Evolutionary conservation across 2,797 vertebrate genomes (phyloP), one percentile per base, ranked within the genome.

Genomic region (Hirundo rustica): DNA sequence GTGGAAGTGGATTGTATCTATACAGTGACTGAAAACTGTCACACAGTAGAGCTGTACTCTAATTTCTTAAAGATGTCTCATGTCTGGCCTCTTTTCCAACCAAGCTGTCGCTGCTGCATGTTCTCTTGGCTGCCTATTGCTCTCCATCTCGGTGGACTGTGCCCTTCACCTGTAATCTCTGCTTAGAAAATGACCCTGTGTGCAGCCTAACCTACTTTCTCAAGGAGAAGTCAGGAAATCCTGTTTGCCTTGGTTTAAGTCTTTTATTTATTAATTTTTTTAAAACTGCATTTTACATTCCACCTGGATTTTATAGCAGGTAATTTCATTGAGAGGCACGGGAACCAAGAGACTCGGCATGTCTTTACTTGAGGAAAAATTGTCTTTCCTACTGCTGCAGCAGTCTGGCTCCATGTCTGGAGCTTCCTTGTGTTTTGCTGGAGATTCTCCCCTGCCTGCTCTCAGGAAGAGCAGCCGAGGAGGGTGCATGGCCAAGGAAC

Each of bases 311-410:
- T 92, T 94, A 93, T 51, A 94, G 81, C 61, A 91, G 58, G 45
- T 79, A 89, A 51, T 83, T 85, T 92, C 58, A 75, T 62, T 0
- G 2, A 89, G 66, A 89, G 65, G 71, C 70, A 83, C 7, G 21
- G n/a, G 74, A 96, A 91, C 72, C 44, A 68, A 64, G 60, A 95
- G 58, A 67, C 50, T 57, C 95, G 92, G 77, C 48, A 2, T 92
- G 92, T 88, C 65, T 88, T 96, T 92, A 84, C 89, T 95, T 90
- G 86, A 91, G 76, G 77, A 89, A 91, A 91, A 78, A 75, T 12
- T 61, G 44, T 92, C 62, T 67, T 66, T 68, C 9, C 9, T 19
- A 21, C 40, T 48, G 57, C 81, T 78, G 72, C 58, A 83, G 58
- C 62, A 51, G 61, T 22, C 79, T 89, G 89, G 81, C 40, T 90